Evolutionary conservation across 1,140 invertebrate species (phyloP), one percentile per base, ranked within the genome.

Genomic region (Bombus sibiricus): DNA sequence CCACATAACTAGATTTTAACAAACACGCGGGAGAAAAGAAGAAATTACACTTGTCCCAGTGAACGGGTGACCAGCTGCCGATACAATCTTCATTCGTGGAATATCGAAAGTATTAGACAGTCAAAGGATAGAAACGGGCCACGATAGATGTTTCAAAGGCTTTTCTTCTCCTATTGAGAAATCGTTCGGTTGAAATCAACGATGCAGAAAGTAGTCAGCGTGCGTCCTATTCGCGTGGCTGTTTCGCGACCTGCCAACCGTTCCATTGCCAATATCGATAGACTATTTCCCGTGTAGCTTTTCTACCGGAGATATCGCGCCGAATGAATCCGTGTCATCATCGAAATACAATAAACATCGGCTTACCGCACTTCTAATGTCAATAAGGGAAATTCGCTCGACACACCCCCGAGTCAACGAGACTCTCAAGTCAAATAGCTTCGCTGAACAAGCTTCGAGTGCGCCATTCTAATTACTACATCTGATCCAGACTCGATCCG

Each of bases 201-300:
- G 47, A 37, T 59, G 66, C 66, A 53, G 76, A 76, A 84, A 71
- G n/a, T 79, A 66, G 82, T 57, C 73, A 59, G n/a, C n/a, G 15
- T 2, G 41, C 2, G 72, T 74, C n/a, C 62, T 9, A 68, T 74
- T 57, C 25, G 39, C 34, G 25, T 22, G 59, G 32, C 66, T 34
- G 43, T 83, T 47, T 32, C 39, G n/a, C 59, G 59, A 74, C 72
- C 39, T 13, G 72, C n/a, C n/a, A n/a, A 76, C 22, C 32, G 34
- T 81, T 64, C 66, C 37, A n/a, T 2, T 2, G 22, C 8, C 64
- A 28, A 79, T 72, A n/a, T 84, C 75, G 75, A 79, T 72, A 37
- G 77, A 72, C 57, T n/a, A 81, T 85, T 73, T 85, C 69, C 41
- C 3, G 12, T 28, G 32, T 15, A 3, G 2, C 69, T 53, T 85